These are phyloP conservation scores for Platyscapa corneri DNA, from an alignment of 1,140 invertebrate species.

Conservation along the genomic window DNA sequence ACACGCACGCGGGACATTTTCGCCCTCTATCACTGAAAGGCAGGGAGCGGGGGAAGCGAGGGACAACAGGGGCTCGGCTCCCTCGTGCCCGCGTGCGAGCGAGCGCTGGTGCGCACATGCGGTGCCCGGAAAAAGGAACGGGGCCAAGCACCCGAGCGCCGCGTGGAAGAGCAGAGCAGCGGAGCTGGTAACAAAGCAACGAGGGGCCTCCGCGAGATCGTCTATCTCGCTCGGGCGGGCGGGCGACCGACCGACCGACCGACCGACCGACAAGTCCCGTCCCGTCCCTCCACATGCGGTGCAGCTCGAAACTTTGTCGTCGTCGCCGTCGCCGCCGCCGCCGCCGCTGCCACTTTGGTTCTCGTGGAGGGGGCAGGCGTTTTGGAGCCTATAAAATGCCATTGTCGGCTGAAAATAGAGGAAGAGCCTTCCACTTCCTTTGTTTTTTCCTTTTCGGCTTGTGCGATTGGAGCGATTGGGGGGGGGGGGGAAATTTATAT, in stretches of 20 bases:
- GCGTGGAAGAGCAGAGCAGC: background rate
- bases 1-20: no score
- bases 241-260: no score
- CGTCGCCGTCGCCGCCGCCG: no score
- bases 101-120: background rate
- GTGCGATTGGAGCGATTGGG: no score
- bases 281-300: background rate
- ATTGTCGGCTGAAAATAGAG: background rate
- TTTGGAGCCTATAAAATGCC: background rate
- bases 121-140: background rate
- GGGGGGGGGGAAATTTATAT: no score
- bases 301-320: background rate
- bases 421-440: background rate
- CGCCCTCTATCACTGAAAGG: no score
- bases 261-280: no score
- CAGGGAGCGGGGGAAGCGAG: no score
- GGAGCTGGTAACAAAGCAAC: background rate
- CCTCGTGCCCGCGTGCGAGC: no score
- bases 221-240: background rate
- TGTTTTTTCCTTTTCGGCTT: no score
- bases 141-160: background rate
- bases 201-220: background rate
- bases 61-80: no score
- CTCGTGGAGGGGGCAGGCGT: background rate
- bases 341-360: no score